phyloP scores from a whole-genome alignment of 2,113 vertebrate species.

The Strix uralensis region DNA sequence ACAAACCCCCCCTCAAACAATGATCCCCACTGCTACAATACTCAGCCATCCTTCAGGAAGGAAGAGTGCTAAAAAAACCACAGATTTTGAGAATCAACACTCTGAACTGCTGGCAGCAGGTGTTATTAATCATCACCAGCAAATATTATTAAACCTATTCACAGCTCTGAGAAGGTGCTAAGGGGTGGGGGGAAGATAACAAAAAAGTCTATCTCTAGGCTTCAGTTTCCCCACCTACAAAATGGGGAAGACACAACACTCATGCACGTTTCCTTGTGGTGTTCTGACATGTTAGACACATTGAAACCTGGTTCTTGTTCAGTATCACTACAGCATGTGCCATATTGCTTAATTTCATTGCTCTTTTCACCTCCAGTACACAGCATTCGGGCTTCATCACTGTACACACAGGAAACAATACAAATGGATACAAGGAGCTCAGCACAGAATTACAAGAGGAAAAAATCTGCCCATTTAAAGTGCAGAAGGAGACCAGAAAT shows the following conservation, averaged over 20 bases:
- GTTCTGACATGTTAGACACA: background rate
- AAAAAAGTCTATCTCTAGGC: background rate
- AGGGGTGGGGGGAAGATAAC: background rate
- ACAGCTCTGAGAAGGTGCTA: background rate
- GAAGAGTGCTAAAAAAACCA: background rate
- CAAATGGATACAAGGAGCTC: background rate
- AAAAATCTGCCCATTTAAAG: conserved; percentile 25
- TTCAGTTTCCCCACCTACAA: background rate
- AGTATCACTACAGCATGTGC: background rate
- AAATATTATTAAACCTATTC: background rate
- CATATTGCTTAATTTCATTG: background rate
- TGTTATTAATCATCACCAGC: background rate
- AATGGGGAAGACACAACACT: background rate
- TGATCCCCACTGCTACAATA: background rate
- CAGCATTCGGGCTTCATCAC: background rate
- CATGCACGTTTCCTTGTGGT: background rate
- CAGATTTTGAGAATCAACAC: background rate
- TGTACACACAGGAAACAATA: background rate
- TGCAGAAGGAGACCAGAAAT: conserved; percentile 26
- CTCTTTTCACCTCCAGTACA: background rate
- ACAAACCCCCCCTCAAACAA: background rate
- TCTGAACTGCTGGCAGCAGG: background rate
- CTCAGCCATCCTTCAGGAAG: background rate
- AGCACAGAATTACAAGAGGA: background rate
- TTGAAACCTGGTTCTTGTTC: background rate